Evolutionary conservation across 2,888 invertebrate species (phyloP), one percentile per base, ranked within the genome.

Genomic region (Athalia cordata): DNA sequence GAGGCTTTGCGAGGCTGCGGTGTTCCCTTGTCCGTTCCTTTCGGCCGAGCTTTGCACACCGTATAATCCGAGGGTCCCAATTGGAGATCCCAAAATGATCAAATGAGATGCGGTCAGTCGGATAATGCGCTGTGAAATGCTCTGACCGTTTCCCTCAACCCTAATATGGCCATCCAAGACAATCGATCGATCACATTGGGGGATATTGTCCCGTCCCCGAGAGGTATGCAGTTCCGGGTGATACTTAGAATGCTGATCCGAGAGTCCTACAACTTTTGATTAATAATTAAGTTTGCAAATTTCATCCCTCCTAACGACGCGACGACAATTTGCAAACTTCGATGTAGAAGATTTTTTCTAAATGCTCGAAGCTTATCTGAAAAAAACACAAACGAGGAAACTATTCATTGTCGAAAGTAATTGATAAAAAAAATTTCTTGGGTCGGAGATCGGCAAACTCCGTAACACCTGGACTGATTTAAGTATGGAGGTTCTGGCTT

Each of bases 151-250:
- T 78, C 83, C 62, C 72, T 83, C 13, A 43, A 66, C 13, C 50
- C 72, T 75, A 29, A 29, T 29, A 49, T 13, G 50, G 62, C 81
- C 81, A 80, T 82, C 83, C 84, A 79, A 83, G 82, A 86, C 85
- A 86, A 80, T 83, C 84, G 81, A 75, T 75, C 84, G 78, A 29
- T 29, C 29, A 29, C 80, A 83, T 86, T 86, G 85, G 78, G 67
- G 78, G 62, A 76, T 70, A 68, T 68, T 57, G 43, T 70, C 79
- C 59, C 65, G 11, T 70, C 57, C 55, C 76, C 67, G 81, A 88
- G 89, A 89, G 89, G 89, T 89, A 89, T 89, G 89, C 89, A 89
- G 89, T 84, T 87, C 89, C 85, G 88, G 86, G 87, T 89, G 88
- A 87, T 89, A 89, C 89, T 89, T 89, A 87, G 89, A 87, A 89